These are phyloP conservation scores for Dendrocincla fuliginosa DNA, from an alignment of 2,797 vertebrate species.

Conservation along the genomic window DNA sequence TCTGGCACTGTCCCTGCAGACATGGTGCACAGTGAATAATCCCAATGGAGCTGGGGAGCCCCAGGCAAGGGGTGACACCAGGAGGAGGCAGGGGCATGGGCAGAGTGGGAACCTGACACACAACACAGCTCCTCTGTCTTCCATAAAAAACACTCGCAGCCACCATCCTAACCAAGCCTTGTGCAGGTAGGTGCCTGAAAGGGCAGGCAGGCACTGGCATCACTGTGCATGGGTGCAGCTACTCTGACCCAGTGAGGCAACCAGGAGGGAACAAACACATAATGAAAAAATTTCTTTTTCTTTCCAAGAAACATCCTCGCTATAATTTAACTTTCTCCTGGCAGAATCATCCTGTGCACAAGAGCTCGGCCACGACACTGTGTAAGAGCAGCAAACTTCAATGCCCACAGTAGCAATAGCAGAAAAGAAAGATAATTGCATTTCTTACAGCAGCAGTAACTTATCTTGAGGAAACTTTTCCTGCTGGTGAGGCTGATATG, in stretches of 20 bases:
- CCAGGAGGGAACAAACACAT: not conserved
- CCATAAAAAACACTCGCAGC: not conserved
- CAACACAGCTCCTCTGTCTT: not conserved
- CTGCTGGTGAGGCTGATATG: not conserved
- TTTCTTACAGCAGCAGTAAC: not conserved
- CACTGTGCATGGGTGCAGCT: not conserved
- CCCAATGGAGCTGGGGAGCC: fast-evolving
- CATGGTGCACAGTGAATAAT: not conserved
- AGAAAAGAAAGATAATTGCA: not conserved
- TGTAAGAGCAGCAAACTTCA: not conserved
- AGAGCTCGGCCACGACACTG: not conserved
- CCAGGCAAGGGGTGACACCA: not conserved
- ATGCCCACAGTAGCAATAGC: not conserved
- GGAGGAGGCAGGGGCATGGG: not conserved
- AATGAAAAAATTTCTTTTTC: not conserved
- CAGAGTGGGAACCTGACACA: not conserved
- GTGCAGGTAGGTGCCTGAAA: fast-evolving
- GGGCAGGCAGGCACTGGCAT: not conserved
- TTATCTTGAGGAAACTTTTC: not conserved
- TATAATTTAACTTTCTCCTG: not conserved
- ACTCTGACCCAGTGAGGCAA: not conserved
- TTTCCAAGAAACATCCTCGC: not conserved
- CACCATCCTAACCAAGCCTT: not conserved
- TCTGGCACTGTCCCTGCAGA: not conserved
- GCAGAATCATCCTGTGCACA: not conserved